Evolutionary conservation across 2,113 vertebrate genomes (phyloP), one percentile per base, ranked within the genome.

Genomic region (Reinhardtius hippoglossoides): DNA sequence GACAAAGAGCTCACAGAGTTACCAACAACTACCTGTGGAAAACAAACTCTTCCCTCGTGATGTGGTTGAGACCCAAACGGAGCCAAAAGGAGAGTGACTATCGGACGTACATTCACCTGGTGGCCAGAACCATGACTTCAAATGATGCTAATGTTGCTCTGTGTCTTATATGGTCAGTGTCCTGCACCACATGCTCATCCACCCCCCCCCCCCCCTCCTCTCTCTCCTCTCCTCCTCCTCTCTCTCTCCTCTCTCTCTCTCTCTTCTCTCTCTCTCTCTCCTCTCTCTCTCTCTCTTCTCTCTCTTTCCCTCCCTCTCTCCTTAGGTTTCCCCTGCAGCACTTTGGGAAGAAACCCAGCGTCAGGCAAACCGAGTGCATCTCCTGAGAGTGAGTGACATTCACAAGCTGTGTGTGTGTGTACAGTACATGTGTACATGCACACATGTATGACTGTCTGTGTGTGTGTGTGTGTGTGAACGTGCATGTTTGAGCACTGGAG

Each of bases 301-400:
- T 59, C 72, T 44, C 68, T 20, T 26, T 40, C 60, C 40, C 50
- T 26, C 80, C 60, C 40, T 68, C 69, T 60, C 65, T 91, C 84
- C 88, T 88, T 68, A 80, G 86, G 86, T 91, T 90, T 89, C 75
- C 90, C 88, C 90, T 82, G 89, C 70, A 91, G 92, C 91, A 78
- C 75, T 92, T 87, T 86, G 84, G 84, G 83, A 91, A 90, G 88
- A 92, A 92, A 86, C 72, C 82, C 87, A 74, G 66, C 60, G 66
- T 88, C 87, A 85, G 86, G 86, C 67, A 87, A 92, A 89, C 84
- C 88, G 56, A 84, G 73, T 48, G 68, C 54, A 48, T 87, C 89
- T 83, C 85, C 26, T 1, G 81, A 86, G 86, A 92, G 77, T 84
- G 83, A 82, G 91, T 92, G 92, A 92, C 86, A 89, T 85, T 90